phyloP scores from a whole-genome alignment of 2,797 vertebrate species.

The Rhinoraja longicauda region DNA sequence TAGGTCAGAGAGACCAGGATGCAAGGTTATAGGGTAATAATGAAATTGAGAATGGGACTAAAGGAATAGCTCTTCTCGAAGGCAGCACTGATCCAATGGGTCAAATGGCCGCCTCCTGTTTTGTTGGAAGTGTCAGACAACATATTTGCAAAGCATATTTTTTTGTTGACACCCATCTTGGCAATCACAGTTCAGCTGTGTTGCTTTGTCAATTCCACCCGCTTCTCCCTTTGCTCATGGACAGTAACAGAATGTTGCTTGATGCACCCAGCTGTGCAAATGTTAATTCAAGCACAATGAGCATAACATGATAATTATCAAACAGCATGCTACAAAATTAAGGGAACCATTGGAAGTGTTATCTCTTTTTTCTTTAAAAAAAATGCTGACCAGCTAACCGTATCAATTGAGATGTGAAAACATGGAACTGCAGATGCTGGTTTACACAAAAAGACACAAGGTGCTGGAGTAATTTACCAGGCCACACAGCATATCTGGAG shows the following conservation, averaged over 20 bases:
- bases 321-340: not conserved
- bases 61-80: too few species aligned
- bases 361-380: not conserved
- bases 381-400: not conserved
- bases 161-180: too few species aligned
- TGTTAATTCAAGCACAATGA: not conserved
- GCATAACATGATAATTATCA: not conserved
- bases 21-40: too few species aligned
- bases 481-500: too few species aligned
- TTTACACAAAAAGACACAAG: too few species aligned
- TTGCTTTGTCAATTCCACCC: not conserved
- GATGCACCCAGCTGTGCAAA: not conserved
- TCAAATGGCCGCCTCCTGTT: too few species aligned
- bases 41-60: too few species aligned
- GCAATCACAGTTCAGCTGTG: not conserved
- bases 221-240: conserved; percentile 47
- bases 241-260: conserved; percentile 42
- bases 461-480: too few species aligned
- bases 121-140: too few species aligned
- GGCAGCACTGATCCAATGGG: too few species aligned
- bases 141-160: conserved; percentile 41
- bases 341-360: not conserved
- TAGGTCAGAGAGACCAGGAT: too few species aligned
- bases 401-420: not conserved
- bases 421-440: too few species aligned